Percentiles rank a stretch among this genome's conserved stretches.
These are phyloP conservation scores for Empis livida DNA, from an alignment of 2,888 invertebrate species.

Conservation along the genomic window DNA sequence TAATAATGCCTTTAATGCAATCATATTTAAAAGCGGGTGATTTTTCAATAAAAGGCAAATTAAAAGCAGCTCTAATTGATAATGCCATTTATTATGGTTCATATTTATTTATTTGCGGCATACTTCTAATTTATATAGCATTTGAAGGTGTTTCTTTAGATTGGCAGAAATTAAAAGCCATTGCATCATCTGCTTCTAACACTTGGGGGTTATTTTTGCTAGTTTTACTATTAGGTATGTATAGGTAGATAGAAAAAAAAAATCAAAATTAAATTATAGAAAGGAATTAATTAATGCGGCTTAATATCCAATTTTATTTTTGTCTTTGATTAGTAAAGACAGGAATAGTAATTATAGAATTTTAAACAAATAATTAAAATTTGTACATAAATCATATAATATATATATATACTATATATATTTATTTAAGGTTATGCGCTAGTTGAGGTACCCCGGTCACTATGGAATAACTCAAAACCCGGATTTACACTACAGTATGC, in stretches of 20 bases:
- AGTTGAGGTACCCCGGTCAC: slow-evolving; percentile 83
- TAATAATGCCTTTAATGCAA: slow-evolving; percentile 97
- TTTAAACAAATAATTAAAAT: neutral
- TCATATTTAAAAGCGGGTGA: slow-evolving; percentile 98
- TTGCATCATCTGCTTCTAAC: slow-evolving; percentile 96
- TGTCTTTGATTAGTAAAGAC: too few species aligned
- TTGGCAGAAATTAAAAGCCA: slow-evolving; percentile 86
- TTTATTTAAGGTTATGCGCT: slow-evolving; percentile 64
- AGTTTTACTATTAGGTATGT: slow-evolving; percentile 63
- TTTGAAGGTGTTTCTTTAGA: slow-evolving; percentile 79
- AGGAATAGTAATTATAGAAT: too few species aligned
- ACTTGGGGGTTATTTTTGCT: slow-evolving; percentile 97
- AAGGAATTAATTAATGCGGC: too few species aligned
- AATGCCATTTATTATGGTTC: slow-evolving; percentile 98
- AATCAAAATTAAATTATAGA: too few species aligned
- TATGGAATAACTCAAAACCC: slow-evolving; percentile 84
- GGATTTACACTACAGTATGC: slow-evolving; percentile 73
- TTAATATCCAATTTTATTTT: too few species aligned
- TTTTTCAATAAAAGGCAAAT: slow-evolving; percentile 85
- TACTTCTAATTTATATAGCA: slow-evolving; percentile 88
- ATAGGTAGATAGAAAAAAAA: too few species aligned
- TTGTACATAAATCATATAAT: too few species aligned
- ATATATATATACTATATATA: neutral
- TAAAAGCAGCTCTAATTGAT: slow-evolving; percentile 88
- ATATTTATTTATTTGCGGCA: slow-evolving; percentile 85